phyloP scores from a whole-genome alignment of 2,888 invertebrate genomes.

The Teinopalpus imperialis region DNA sequence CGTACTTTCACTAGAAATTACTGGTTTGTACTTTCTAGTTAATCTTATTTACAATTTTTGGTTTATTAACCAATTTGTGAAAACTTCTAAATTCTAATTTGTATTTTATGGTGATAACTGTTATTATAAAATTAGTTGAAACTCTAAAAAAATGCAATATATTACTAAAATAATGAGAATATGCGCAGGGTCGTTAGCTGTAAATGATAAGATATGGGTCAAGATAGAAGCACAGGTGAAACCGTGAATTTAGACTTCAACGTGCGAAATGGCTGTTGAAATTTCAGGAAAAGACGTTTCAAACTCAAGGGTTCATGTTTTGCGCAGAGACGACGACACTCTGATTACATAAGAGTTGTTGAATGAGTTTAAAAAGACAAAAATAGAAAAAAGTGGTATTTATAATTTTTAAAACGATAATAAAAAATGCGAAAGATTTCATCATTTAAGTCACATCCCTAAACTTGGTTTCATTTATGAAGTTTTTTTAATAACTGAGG shows the following conservation, averaged over 20 bases:
- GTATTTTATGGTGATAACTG: too few species aligned
- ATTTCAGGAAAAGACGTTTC: slow-evolving; percentile 13
- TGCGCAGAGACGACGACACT: slow-evolving; percentile 10
- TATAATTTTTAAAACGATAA: not conserved
- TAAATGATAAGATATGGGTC: slow-evolving; percentile 6
- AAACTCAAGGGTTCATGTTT: slow-evolving; percentile 2
- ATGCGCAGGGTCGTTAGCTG: too few species aligned
- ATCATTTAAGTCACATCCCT: not conserved
- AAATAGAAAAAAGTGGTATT: not conserved
- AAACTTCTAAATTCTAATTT: too few species aligned
- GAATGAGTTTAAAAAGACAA: slow-evolving; percentile 1
- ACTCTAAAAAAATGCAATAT: too few species aligned
- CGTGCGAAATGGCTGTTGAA: slow-evolving; percentile 5
- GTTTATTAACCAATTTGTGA: too few species aligned
- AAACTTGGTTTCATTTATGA: too few species aligned
- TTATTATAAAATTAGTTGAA: too few species aligned
- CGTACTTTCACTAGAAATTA: too few species aligned
- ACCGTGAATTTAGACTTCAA: slow-evolving; percentile 6
- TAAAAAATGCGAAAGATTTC: not conserved
- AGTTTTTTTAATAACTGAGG: too few species aligned
- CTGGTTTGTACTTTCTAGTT: too few species aligned
- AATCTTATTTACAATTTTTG: too few species aligned
- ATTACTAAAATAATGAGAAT: too few species aligned
- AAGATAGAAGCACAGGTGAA: slow-evolving; percentile 2
- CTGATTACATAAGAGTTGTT: slow-evolving; percentile 1